Evolutionary conservation across 1,140 invertebrate genomes (phyloP), one percentile per base, ranked within the genome.

Genomic region (Diachasmimorpha longicaudata): DNA sequence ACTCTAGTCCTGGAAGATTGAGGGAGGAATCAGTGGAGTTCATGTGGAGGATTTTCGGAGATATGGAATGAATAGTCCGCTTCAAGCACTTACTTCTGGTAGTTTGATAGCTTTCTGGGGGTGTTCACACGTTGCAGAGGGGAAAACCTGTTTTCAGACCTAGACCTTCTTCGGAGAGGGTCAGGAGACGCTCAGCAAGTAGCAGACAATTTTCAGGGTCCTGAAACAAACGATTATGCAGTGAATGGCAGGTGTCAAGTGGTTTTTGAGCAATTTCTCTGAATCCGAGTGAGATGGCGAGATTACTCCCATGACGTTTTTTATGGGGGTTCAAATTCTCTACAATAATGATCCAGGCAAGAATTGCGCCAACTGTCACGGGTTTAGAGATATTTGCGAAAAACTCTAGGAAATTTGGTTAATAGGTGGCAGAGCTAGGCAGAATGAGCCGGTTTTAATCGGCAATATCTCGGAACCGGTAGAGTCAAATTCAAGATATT

Each of bases 71-170:
- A 6, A 3, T 6, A 31, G 31, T 31, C 31, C 31, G 6, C 6
- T 31, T 31, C 6, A 2, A 31, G 31, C 31, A 31, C 31, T 42
- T 42, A 39, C 37, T 42, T 42, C 13, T 11, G 39, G 39, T 42
- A 10, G 9, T 1, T 4, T 13, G 9, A 10, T 9, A 10, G 11
- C 9, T 42, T 9, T 42, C 19, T 16, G 48, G 48, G 48, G 14
- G 19, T 70, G 77, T 67, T 77, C 72, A 36, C 52, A 72, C 31
- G 55, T 70, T 74, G 14, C 82, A 76, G 14, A 79, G 55, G 21
- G 85, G 84, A 72, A 87, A 72, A 36, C 87, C 86, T 67, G 69
- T 83, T 16, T 75, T 76, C 19, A 83, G 55, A 16, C 87, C 86
- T 5, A 88, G 74, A 48, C 82, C 16, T 69, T 79, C 75, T 71